A percentile compares a stretch with the other conserved stretches of the same genome.
phyloP scores from a whole-genome alignment of 2,113 vertebrate species.

The Brachypteracias leptosomus region DNA sequence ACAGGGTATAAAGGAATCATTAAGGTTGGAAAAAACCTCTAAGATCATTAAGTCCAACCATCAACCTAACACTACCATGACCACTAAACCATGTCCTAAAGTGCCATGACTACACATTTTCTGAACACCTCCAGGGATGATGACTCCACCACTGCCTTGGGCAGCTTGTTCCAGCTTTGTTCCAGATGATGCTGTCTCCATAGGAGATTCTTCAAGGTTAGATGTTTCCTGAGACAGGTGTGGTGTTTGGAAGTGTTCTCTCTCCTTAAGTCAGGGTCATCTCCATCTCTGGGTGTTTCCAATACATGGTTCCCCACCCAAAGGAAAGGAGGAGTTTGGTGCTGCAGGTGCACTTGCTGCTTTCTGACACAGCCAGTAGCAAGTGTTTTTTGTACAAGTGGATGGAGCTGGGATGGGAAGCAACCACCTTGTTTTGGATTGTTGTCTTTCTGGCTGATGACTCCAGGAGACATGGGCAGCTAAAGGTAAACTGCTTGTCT shows the following conservation, averaged over 20 bases:
- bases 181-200: background rate
- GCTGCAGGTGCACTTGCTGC: background rate
- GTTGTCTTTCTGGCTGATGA: background rate
- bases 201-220: background rate
- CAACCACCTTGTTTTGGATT: background rate
- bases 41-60: too few relatives aligned
- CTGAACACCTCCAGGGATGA: too few relatives aligned
- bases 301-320: background rate
- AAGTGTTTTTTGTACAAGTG: background rate
- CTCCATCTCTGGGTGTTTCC: background rate
- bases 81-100: too few relatives aligned
- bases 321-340: background rate
- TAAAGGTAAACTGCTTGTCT: background rate
- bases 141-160: too few relatives aligned
- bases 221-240: background rate
- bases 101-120: too few relatives aligned
- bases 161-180: too few relatives aligned
- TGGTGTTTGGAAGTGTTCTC: background rate
- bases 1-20: too few relatives aligned
- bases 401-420: background rate
- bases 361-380: background rate
- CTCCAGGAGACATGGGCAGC: background rate
- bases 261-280: background rate
- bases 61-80: too few relatives aligned
- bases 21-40: too few relatives aligned